Evolutionary conservation across 2,797 vertebrate species (phyloP).

Genomic region (Cossypha polioptera): DNA sequence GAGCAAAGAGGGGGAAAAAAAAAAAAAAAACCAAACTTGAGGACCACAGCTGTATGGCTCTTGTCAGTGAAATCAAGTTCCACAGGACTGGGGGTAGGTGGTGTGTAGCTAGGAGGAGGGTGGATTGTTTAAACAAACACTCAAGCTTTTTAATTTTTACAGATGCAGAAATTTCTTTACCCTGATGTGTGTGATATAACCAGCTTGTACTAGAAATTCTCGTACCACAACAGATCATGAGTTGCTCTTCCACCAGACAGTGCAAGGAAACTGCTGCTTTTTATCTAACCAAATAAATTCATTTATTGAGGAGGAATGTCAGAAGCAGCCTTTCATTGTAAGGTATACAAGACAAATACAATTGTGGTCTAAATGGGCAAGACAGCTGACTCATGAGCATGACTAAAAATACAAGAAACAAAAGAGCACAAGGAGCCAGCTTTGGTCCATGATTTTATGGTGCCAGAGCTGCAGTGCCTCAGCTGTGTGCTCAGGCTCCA

Average conservation of each 20-base stretch:
- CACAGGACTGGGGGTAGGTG: accelerated
- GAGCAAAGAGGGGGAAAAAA: neutral
- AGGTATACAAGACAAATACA: neutral
- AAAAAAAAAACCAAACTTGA: neutral
- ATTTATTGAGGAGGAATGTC: neutral
- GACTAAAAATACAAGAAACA: neutral
- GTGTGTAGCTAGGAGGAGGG: accelerated
- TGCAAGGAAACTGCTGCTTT: neutral
- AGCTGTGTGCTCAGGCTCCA: neutral
- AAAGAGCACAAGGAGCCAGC: neutral
- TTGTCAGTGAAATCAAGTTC: neutral
- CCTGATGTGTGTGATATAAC: neutral
- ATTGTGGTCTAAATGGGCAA: neutral
- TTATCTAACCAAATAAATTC: neutral
- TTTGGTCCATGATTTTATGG: accelerated
- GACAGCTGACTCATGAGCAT: neutral
- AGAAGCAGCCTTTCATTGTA: neutral
- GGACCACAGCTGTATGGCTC: accelerated
- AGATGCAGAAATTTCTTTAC: neutral
- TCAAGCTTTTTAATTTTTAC: neutral
- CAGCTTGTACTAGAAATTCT: neutral
- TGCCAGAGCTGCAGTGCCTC: neutral
- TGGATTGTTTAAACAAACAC: neutral
- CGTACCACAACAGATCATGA: accelerated
- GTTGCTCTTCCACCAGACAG: neutral